Evolutionary conservation across 2,888 invertebrate species (phyloP), one percentile per base, ranked within the genome.

Genomic region (Callyntrura sp.): DNA sequence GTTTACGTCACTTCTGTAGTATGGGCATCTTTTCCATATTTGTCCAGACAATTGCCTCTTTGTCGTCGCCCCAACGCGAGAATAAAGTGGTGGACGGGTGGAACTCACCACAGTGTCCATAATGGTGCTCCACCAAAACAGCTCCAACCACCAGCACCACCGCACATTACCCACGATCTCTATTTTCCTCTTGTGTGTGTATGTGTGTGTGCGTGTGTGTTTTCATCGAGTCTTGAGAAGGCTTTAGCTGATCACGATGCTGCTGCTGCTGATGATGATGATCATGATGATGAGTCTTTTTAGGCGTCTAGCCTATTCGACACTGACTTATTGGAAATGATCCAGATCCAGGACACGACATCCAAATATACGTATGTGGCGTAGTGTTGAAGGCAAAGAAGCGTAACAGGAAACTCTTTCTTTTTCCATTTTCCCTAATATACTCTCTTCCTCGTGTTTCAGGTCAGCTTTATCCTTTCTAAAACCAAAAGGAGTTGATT

Each of bases 351-450:
- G 70, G 70, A 43, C 70, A 70, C 17, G 45, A 45, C 45, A 70
- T 4, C 35, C 23, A 43, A 70, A 20, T 17, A 12, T 35, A n/a
- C 1, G 25, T 62, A 25, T 62, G n/a, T 57, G 57, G 6, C 17
- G n/a, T 28, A 11, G 70, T 70, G 70, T 70, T 17, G 85, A 57
- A 85, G 73, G 85, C 76, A 85, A 85, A 85, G 85, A 73, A 85
- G 85, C 85, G 85, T 85, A 85, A 85, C 85, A 73, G 85, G 85
- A 85, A 85, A 85, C 85, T 73, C 85, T 85, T 85, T 85, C 73
- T 85, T 85, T 85, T 85, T 45, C 85, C 76, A 85, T 73, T 85
- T 85, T 60, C 85, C 55, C 73, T 85, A 70, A 70, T 70, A 70
- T 70, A 70, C 70, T 45, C 70, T n/a, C 45, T 45, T 43, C 25